Conservation (phyloP, 2,113 vertebrate genomes). For the Seriola dumerili region DNA sequence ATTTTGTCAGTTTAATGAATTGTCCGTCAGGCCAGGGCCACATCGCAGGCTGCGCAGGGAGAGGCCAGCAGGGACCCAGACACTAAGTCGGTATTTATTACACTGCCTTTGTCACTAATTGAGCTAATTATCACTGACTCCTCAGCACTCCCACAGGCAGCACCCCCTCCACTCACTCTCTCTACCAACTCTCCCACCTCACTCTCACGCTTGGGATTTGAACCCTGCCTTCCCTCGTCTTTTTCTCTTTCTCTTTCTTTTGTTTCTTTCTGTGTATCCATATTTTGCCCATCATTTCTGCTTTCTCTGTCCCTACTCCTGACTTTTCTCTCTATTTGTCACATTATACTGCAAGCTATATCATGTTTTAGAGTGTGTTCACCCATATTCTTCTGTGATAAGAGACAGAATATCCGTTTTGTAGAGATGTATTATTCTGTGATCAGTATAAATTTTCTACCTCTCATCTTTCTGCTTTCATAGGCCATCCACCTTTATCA, state of each 20-base stretch:
- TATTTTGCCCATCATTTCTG: slow-evolving; percentile 56
- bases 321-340: slow-evolving; percentile 28
- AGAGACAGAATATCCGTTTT: slow-evolving; percentile 3
- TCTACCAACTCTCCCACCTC: slow-evolving; percentile 79
- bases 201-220: slow-evolving; percentile 82
- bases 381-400: neutral
- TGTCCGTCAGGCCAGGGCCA: slow-evolving; percentile 97
- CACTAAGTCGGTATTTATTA: slow-evolving; percentile 99
- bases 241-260: slow-evolving; percentile 48
- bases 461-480: slow-evolving; percentile 36
- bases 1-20: slow-evolving; percentile 99
- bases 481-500: neutral
- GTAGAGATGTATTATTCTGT: neutral
- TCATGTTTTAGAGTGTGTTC: neutral
- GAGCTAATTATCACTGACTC: slow-evolving; percentile 99
- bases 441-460: slow-evolving; percentile 18
- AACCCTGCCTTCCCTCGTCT: slow-evolving; percentile 68
- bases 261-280: slow-evolving; percentile 62
- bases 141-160: slow-evolving; percentile 93
- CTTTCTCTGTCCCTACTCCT: slow-evolving; percentile 1
- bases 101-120: slow-evolving; percentile 99
- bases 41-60: slow-evolving; percentile 93
- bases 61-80: slow-evolving; percentile 99
- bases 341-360: neutral
- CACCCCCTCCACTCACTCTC: slow-evolving; percentile 82